These are phyloP conservation scores for Trigoniulus corallinus DNA, from an alignment of 1,140 invertebrate species.

Conservation along the genomic window DNA sequence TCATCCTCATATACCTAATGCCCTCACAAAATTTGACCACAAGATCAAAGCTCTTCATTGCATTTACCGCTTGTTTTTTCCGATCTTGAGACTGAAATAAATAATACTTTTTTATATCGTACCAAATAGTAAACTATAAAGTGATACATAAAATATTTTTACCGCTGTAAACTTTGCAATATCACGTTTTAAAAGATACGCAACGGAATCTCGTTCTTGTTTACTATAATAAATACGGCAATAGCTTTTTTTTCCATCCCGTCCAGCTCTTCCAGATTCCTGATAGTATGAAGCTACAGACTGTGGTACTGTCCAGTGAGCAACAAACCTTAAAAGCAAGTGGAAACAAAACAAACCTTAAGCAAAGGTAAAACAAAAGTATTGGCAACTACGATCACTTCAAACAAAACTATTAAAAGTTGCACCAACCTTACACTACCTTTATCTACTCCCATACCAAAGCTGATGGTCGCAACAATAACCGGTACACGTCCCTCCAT, in stretches of 20 bases:
- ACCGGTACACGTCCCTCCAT: constrained; percentile 41
- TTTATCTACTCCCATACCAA: constrained; percentile 62
- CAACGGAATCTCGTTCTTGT: constrained; percentile 55
- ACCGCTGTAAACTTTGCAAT: constrained; percentile 26
- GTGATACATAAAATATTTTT: constrained; percentile 2
- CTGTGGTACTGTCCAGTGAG: constrained; percentile 83
- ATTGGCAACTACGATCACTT: constrained; percentile 11
- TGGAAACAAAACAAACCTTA: constrained; percentile 6
- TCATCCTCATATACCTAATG: constrained; percentile 30
- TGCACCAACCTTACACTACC: constrained; percentile 37
- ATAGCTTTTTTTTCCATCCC: constrained; percentile 38
- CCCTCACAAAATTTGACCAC: constrained; percentile 63
- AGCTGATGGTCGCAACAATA: constrained; percentile 45
- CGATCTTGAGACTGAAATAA: constrained; percentile 7
- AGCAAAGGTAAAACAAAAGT: constrained; percentile 6
- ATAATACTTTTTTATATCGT: neutral
- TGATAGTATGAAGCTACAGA: constrained; percentile 45
- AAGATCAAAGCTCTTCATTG: constrained; percentile 49
- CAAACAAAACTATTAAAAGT: constrained; percentile 2
- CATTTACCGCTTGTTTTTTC: constrained; percentile 31
- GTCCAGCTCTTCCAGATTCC: constrained; percentile 43
- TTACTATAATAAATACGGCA: constrained; percentile 56
- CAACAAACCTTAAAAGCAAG: constrained; percentile 52
- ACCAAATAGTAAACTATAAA: neutral
- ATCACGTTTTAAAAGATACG: constrained; percentile 57